A percentile compares a stretch with the other conserved stretches of the same genome.
Conservation (phyloP, 2,888 invertebrate genomes). For the Hypena proboscidalis region DNA sequence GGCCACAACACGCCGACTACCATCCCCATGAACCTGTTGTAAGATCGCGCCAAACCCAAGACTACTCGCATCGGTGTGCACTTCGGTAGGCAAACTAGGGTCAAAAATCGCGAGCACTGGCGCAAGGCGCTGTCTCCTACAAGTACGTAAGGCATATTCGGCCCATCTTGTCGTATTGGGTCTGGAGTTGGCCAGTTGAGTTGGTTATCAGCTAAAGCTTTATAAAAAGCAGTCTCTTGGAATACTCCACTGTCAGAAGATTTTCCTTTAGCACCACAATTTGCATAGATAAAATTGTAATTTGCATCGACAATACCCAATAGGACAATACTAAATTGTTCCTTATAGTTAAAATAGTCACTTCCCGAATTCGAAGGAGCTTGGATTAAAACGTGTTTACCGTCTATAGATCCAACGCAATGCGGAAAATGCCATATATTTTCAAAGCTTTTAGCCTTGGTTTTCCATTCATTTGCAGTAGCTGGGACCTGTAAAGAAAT, state of each 20-base stretch:
- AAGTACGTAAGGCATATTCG: constrained; percentile 36
- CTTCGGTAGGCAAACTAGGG: too few species aligned
- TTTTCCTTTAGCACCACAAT: constrained; percentile 39
- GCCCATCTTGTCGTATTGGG: constrained; percentile 30
- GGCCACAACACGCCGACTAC: too few species aligned
- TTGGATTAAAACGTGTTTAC: constrained; percentile 23
- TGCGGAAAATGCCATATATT: constrained; percentile 22
- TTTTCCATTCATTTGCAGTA: constrained; percentile 26
- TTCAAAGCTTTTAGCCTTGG: constrained; percentile 16
- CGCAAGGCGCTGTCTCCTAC: constrained; percentile 49
- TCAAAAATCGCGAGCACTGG: too few species aligned
- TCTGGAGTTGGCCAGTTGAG: constrained; percentile 36
- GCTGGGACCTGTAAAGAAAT: constrained; percentile 24
- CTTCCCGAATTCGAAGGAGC: constrained; percentile 36
- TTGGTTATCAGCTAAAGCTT: constrained; percentile 34
- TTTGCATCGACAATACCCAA: constrained; percentile 38
- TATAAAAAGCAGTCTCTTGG: constrained; percentile 40
- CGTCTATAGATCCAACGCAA: constrained; percentile 22
- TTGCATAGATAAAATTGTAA: constrained; percentile 40
- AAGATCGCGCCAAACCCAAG: too few species aligned
- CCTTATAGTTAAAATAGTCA: constrained; percentile 38
- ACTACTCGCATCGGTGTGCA: too few species aligned
- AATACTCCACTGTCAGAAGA: constrained; percentile 46
- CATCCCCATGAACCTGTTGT: too few species aligned
- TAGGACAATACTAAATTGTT: constrained; percentile 38